Percentiles rank a stretch among this genome's conserved stretches.
Evolutionary conservation across 2,113 vertebrate genomes (phyloP).

Genomic region (Serilophus lunatus): DNA sequence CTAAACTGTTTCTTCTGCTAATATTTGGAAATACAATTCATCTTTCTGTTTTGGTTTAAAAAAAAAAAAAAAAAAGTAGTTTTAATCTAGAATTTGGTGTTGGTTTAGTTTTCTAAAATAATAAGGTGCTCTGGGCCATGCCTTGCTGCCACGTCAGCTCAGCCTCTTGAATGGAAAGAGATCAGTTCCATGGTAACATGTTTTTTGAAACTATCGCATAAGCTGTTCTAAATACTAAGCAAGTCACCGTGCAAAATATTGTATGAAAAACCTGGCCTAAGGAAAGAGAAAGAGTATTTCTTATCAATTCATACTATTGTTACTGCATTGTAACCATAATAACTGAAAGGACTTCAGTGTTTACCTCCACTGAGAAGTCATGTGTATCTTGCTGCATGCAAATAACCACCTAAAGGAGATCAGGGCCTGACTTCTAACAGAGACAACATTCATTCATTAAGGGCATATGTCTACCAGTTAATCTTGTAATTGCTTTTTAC

Average conservation of each 20-base stretch:
- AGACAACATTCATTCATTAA: neutral
- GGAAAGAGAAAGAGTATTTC: neutral
- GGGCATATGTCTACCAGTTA: neutral
- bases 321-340: neutral
- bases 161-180: neutral
- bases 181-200: neutral
- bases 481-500: neutral
- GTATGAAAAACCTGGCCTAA: neutral
- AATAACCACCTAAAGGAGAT: neutral
- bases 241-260: neutral
- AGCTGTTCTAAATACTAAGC: neutral
- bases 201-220: neutral
- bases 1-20: neutral
- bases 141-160: neutral
- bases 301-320: neutral
- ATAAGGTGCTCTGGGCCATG: neutral
- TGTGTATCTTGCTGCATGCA: neutral
- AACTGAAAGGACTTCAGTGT: neutral
- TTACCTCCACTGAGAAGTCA: neutral
- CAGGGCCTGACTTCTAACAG: neutral
- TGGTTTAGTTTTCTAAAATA: neutral
- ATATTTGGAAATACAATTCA: neutral
- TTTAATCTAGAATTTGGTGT: neutral
- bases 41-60: neutral
- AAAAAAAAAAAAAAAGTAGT: neutral